phyloP scores from a whole-genome alignment of 2,888 invertebrate genomes.

The Eupithecia tripunctaria region DNA sequence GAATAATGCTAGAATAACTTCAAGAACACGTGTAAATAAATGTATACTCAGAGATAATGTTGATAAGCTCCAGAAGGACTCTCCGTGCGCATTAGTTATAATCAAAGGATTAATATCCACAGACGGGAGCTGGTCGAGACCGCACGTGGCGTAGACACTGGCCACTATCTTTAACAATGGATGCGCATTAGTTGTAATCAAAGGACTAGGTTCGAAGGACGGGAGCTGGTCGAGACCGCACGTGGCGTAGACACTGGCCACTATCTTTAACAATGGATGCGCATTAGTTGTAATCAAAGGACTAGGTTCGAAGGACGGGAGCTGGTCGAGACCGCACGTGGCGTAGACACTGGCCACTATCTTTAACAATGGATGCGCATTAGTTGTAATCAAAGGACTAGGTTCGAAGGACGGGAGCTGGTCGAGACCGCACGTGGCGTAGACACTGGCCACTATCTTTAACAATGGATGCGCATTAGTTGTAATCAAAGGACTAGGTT shows the following conservation, averaged over 20 bases:
- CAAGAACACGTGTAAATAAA: neutral
- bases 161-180: neutral
- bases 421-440: neutral
- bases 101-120: neutral
- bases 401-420: neutral
- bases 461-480: too few relatives aligned
- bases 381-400: neutral
- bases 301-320: neutral
- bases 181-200: too few relatives aligned
- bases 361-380: neutral
- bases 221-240: neutral
- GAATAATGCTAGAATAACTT: neutral
- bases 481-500: too few relatives aligned
- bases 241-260: neutral
- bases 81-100: too few relatives aligned
- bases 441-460: neutral
- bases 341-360: neutral
- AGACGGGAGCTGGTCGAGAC: neutral
- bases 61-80: neutral
- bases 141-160: neutral
- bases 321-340: neutral
- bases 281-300: too few relatives aligned
- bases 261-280: neutral
- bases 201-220: neutral
- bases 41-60: neutral